Percentiles rank a stretch among this genome's conserved stretches.
Conservation (phyloP, 2,113 vertebrate species). For the Cyanoderma ruficeps region DNA sequence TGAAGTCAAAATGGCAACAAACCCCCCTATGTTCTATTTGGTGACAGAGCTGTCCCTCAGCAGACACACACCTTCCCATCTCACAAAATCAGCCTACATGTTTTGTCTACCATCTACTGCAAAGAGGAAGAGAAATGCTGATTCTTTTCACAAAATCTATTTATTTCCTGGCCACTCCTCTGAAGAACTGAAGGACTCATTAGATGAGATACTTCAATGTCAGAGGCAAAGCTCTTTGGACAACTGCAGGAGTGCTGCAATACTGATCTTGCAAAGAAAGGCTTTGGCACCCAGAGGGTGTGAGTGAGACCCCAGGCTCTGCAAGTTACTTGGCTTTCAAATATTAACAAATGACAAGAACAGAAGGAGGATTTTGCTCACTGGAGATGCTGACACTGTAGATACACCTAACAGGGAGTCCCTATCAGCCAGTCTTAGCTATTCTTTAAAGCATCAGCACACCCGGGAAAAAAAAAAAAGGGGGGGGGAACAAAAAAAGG, state of each 20-base stretch:
- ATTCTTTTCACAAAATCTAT: not conserved
- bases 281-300: not conserved
- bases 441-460: not conserved
- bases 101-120: not conserved
- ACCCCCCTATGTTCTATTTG: not conserved
- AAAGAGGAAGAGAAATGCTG: not conserved
- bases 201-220: not conserved
- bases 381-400: not conserved
- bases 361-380: not conserved
- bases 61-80: not conserved
- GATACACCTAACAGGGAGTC: not conserved
- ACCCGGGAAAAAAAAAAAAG: too few relatives aligned
- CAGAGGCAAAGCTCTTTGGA: not conserved
- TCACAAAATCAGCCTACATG: not conserved
- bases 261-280: not conserved
- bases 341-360: not conserved
- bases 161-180: not conserved
- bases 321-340: not conserved
- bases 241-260: not conserved
- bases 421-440: not conserved
- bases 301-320: not conserved
- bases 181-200: not conserved
- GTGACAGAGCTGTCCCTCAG: not conserved
- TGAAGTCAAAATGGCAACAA: not conserved
- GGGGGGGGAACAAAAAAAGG: accelerated